A percentile compares a stretch with the other conserved stretches of the same genome.
phyloP scores from a whole-genome alignment of 2,797 vertebrate genomes.

The Botia kubotai region DNA sequence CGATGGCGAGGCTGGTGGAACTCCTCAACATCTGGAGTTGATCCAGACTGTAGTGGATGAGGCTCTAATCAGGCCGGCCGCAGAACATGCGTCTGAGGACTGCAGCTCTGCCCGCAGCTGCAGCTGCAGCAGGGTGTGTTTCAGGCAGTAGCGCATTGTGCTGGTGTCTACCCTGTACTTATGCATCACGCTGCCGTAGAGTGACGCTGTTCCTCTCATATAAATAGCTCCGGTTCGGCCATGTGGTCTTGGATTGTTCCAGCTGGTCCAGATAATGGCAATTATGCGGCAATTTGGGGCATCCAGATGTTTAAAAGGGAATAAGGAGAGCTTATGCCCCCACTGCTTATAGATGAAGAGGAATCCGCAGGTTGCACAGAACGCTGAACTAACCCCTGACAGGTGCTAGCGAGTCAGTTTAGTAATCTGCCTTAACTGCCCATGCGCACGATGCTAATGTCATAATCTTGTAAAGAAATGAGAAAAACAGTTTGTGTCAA shows the following conservation, averaged over 20 bases:
- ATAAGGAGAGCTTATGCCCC: not conserved
- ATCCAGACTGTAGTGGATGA: conserved; percentile 74
- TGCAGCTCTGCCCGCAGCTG: conserved; percentile 77
- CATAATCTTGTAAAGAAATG: conserved; percentile 7
- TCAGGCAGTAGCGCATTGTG: conserved; percentile 78
- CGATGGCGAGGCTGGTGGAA: conserved; percentile 74
- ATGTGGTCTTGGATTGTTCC: conserved; percentile 65
- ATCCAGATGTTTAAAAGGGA: conserved; percentile 23
- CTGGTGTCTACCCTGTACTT: conserved; percentile 80
- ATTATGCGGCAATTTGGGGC: conserved; percentile 30
- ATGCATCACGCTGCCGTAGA: conserved; percentile 69
- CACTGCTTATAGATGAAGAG: not conserved
- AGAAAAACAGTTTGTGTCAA: conserved; percentile 31
- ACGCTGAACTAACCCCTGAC: conserved; percentile 22
- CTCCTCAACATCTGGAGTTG: conserved; percentile 75
- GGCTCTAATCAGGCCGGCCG: conserved; percentile 83
- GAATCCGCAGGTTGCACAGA: not conserved
- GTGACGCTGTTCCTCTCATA: conserved; percentile 72
- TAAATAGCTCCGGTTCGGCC: conserved; percentile 72
- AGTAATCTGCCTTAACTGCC: conserved; percentile 15
- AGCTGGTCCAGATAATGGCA: conserved; percentile 41
- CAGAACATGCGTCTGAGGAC: conserved; percentile 80
- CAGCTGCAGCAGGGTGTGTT: conserved; percentile 73
- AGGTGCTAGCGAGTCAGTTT: conserved; percentile 13
- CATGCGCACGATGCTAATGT: conserved; percentile 51